phyloP scores from a whole-genome alignment of 2,113 vertebrate genomes.

The Callithrix jacchus region DNA sequence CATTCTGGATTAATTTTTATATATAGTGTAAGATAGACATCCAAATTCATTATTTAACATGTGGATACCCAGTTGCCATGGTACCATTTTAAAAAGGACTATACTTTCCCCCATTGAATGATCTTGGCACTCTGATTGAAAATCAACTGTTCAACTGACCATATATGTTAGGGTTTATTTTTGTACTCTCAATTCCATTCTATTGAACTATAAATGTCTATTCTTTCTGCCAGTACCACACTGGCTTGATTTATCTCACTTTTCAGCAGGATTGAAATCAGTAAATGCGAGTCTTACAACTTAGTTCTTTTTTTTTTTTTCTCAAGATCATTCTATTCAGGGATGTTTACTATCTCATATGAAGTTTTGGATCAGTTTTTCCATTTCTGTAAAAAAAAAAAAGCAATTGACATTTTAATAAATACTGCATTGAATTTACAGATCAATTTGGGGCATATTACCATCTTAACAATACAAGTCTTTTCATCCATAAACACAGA shows the following conservation, averaged over 20 bases:
- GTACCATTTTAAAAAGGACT: not conserved
- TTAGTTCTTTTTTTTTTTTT: not conserved
- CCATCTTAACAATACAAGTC: not conserved
- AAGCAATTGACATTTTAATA: not conserved
- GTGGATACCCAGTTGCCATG: not conserved
- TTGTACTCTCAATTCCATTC: not conserved
- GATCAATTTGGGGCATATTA: not conserved
- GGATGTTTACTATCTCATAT: not conserved
- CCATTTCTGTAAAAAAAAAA: not conserved
- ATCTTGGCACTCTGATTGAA: not conserved
- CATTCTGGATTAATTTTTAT: not conserved
- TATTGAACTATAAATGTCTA: not conserved
- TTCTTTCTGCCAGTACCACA: not conserved
- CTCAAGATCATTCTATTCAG: not conserved
- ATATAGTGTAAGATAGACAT: not conserved
- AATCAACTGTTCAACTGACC: not conserved
- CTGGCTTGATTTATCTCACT: not conserved
- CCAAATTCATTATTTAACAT: not conserved
- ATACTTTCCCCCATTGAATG: not conserved
- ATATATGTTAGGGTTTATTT: not conserved
- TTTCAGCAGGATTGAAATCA: not conserved
- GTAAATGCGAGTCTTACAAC: not conserved
- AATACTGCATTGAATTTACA: not conserved
- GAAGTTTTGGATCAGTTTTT: not conserved
- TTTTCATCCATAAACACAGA: not conserved